Percentiles rank a stretch among this genome's conserved stretches.
Conservation (phyloP, 2,888 invertebrate species). For the Noctuana brunneofusca region DNA sequence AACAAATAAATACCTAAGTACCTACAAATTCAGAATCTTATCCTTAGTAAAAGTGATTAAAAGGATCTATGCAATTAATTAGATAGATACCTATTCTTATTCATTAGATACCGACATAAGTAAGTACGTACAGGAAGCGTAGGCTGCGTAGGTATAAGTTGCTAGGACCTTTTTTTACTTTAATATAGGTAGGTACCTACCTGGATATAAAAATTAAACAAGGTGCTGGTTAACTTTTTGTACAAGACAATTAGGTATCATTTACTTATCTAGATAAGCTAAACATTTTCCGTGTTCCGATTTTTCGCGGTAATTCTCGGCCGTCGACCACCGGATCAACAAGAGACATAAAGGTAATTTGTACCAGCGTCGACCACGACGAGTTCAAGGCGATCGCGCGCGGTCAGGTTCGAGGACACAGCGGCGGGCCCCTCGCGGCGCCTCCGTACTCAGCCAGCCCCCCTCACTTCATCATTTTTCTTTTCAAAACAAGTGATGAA, state of each 20-base stretch:
- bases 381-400: constrained; percentile 81
- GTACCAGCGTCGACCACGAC: constrained; percentile 63
- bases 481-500: constrained; percentile 31
- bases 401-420: constrained; percentile 82
- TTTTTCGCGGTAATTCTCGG: constrained; percentile 59
- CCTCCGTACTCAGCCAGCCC: constrained; percentile 56
- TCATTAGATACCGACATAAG: too few relatives aligned
- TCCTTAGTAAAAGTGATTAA: neutral
- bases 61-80: too few relatives aligned
- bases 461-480: constrained; percentile 38
- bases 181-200: too few relatives aligned
- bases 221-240: too few relatives aligned
- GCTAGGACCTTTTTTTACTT: too few relatives aligned
- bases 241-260: too few relatives aligned
- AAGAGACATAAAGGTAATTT: constrained; percentile 46
- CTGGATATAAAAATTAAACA: too few relatives aligned
- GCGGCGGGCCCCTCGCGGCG: constrained; percentile 67
- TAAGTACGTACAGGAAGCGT: too few relatives aligned
- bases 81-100: too few relatives aligned
- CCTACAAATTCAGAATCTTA: neutral
- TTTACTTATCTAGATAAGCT: neutral
- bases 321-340: constrained; percentile 55
- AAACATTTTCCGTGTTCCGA: constrained; percentile 52
- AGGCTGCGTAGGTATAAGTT: too few relatives aligned
- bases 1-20: neutral